These are phyloP conservation scores for Lagria hirta DNA, from an alignment of 2,888 invertebrate genomes.

Conservation along the genomic window DNA sequence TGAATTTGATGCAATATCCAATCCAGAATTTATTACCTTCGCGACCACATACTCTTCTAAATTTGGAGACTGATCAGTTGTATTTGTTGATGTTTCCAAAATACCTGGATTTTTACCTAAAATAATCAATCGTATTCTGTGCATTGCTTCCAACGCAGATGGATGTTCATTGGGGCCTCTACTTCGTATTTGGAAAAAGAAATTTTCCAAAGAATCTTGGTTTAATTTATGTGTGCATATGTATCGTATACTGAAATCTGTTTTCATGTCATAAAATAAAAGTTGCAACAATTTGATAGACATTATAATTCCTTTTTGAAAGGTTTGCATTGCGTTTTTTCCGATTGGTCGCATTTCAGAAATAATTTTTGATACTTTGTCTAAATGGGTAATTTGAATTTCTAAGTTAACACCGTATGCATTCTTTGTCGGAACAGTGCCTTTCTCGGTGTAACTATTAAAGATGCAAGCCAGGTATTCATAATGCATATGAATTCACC, in stretches of 20 bases:
- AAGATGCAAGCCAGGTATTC: slow-evolving; percentile 34
- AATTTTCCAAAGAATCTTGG: slow-evolving; percentile 1
- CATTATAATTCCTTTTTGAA: slow-evolving; percentile 7
- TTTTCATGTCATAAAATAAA: slow-evolving; percentile 3
- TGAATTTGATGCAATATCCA: background rate
- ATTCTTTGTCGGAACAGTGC: slow-evolving; percentile 1
- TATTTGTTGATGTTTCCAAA: too few relatives aligned
- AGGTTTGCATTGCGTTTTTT: slow-evolving; percentile 1
- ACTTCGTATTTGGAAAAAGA: slow-evolving; percentile 2
- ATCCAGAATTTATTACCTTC: background rate
- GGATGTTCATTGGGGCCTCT: slow-evolving; percentile 6
- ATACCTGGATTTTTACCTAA: slow-evolving; percentile 4
- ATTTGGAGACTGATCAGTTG: background rate
- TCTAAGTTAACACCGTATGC: background rate
- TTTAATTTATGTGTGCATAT: slow-evolving; percentile 1
- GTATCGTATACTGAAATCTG: background rate
- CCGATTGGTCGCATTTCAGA: too few relatives aligned
- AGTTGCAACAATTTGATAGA: slow-evolving; percentile 1
- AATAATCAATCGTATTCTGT: slow-evolving; percentile 2
- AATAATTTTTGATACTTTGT: background rate
- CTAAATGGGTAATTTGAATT: background rate
- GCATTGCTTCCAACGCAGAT: background rate
- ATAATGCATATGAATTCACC: slow-evolving; percentile 32
- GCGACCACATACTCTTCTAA: slow-evolving; percentile 2
- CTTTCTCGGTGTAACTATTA: background rate